Percentiles rank a stretch among this genome's conserved stretches.
Conservation (phyloP, 2,113 vertebrate species). For the Tylochromis polylepis region DNA sequence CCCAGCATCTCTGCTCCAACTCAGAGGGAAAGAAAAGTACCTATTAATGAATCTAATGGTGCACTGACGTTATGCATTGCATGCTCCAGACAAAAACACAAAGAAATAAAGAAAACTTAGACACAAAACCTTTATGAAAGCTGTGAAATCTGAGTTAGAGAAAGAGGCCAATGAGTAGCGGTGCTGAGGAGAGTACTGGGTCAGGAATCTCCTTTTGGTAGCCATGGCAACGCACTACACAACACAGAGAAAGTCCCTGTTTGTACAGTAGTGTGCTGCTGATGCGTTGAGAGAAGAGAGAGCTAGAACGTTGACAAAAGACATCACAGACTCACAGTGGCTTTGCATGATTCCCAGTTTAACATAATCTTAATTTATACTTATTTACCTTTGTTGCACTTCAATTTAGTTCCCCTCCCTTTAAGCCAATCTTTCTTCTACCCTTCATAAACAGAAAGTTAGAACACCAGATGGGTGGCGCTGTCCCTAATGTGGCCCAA, state of each 20-base stretch:
- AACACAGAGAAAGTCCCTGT: slow-evolving; percentile 60
- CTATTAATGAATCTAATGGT: slow-evolving; percentile 17
- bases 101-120: background rate
- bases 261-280: slow-evolving; percentile 28
- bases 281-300: background rate
- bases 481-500: background rate
- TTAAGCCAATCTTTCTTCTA: too few species aligned
- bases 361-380: background rate
- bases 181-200: slow-evolving; percentile 45
- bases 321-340: background rate
- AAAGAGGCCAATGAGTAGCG: slow-evolving; percentile 39
- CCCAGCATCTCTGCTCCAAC: slow-evolving; percentile 18
- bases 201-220: slow-evolving; percentile 68
- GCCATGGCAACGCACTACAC: slow-evolving; percentile 65
- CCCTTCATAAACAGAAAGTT: background rate
- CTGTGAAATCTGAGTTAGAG: background rate
- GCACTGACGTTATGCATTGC: background rate
- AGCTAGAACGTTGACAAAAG: background rate
- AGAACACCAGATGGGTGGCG: background rate
- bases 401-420: too few species aligned
- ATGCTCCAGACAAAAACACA: background rate
- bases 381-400: too few species aligned
- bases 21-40: slow-evolving; percentile 5
- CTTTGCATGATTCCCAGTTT: background rate
- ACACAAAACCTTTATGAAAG: background rate